These are phyloP conservation scores for Spialia ferax DNA, from an alignment of 2,888 invertebrate genomes.

Conservation along the genomic window DNA sequence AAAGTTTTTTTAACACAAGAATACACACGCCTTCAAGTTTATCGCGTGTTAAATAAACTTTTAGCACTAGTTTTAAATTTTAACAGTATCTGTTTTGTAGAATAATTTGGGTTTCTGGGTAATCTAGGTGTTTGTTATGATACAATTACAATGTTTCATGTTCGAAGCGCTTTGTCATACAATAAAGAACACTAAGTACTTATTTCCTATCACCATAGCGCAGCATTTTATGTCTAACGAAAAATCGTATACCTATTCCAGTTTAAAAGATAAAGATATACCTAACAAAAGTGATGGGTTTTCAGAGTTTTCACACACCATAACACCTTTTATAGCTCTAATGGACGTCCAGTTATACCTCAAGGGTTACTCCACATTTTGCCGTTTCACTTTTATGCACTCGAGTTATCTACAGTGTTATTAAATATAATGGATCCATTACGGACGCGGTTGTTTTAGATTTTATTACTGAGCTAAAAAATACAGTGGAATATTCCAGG, in stretches of 20 bases:
- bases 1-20: too few species aligned
- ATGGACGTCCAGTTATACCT: conserved; percentile 17
- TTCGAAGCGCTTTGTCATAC: neutral
- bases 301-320: neutral
- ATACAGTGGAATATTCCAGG: conserved; percentile 3
- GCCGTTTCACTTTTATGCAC: conserved; percentile 24
- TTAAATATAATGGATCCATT: conserved; percentile 43
- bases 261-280: conserved; percentile 10
- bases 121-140: too few species aligned
- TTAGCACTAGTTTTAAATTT: too few species aligned
- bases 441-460: conserved; percentile 32
- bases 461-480: conserved; percentile 38
- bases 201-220: neutral
- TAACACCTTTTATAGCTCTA: conserved; percentile 11
- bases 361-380: conserved; percentile 7
- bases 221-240: neutral
- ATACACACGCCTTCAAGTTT: too few species aligned
- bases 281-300: neutral
- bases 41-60: too few species aligned
- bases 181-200: too few species aligned
- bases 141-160: neutral
- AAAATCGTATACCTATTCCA: neutral
- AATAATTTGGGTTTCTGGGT: too few species aligned
- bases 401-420: conserved; percentile 29
- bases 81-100: too few species aligned